These are phyloP conservation scores for Pseudorhombus dupliciocellatus DNA, from an alignment of 2,113 vertebrate species.

Conservation along the genomic window DNA sequence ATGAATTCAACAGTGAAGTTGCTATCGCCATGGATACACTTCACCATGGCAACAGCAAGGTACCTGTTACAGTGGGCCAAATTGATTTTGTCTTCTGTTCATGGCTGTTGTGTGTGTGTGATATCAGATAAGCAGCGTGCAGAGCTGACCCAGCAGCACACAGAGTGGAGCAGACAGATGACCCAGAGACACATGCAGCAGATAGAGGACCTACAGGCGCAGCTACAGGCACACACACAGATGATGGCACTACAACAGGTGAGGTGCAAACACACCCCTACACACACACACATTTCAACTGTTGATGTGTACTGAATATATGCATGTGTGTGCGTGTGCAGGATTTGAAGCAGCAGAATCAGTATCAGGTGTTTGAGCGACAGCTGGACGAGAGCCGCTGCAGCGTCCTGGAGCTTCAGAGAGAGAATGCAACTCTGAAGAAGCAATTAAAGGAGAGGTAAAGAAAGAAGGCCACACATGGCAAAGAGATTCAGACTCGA, in stretches of 20 bases:
- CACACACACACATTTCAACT: constrained; percentile 4
- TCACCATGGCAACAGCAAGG: constrained; percentile 77
- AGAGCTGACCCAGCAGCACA: constrained; percentile 88
- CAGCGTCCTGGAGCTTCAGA: constrained; percentile 81
- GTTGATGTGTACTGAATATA: neutral
- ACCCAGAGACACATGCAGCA: constrained; percentile 90
- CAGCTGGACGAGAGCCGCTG: constrained; percentile 83
- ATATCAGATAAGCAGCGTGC: constrained; percentile 86
- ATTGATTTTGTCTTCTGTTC: constrained; percentile 55
- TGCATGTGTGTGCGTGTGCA: constrained; percentile 56
- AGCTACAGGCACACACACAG: constrained; percentile 83
- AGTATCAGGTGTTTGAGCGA: constrained; percentile 82
- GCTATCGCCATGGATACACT: constrained; percentile 76
- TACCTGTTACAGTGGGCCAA: constrained; percentile 63
- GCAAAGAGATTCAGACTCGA: neutral
- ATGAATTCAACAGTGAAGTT: constrained; percentile 71
- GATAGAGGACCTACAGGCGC: constrained; percentile 84
- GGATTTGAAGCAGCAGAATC: constrained; percentile 86
- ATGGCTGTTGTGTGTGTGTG: constrained; percentile 22
- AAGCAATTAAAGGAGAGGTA: constrained; percentile 79
- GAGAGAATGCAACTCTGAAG: constrained; percentile 86
- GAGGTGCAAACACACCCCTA: constrained; percentile 22
- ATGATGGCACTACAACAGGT: constrained; percentile 85
- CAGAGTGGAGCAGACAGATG: constrained; percentile 82
- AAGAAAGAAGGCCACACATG: neutral